A percentile compares a stretch with the other conserved stretches of the same genome.
These are phyloP conservation scores for Natrix natrix DNA, from an alignment of 2,797 vertebrate species.

Conservation along the genomic window DNA sequence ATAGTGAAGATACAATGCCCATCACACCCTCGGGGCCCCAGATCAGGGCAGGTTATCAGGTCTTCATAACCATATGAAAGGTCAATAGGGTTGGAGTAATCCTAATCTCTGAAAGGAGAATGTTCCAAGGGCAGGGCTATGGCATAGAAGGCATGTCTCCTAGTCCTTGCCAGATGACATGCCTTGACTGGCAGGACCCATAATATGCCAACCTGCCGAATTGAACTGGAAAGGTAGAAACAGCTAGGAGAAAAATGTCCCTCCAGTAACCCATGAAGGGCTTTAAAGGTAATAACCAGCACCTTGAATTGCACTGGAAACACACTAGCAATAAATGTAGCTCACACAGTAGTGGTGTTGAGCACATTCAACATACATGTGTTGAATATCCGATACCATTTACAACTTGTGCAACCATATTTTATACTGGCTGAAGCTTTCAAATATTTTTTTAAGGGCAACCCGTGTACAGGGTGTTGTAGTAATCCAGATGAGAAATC, in stretches of 20 bases:
- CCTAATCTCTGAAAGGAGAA: neutral
- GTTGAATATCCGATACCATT: neutral
- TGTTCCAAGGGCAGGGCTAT: neutral
- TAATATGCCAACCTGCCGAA: neutral
- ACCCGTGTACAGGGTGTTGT: neutral
- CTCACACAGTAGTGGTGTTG: neutral
- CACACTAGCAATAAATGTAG: neutral
- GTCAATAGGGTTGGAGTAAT: neutral
- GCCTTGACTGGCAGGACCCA: neutral
- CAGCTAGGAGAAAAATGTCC: neutral
- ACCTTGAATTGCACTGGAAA: neutral
- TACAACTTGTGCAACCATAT: no score
- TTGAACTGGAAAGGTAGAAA: neutral
- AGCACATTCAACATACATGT: neutral
- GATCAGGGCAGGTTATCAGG: neutral
- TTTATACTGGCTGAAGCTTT: neutral
- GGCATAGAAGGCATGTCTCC: neutral
- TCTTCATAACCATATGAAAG: neutral
- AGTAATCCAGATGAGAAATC: neutral
- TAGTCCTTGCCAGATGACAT: neutral
- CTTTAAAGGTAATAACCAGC: no score
- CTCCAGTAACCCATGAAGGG: neutral
- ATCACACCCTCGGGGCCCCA: neutral
- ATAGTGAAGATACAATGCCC: neutral
- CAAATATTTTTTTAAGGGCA: neutral